These are phyloP conservation scores for Sinhomidia bicolor DNA, from an alignment of 2,888 invertebrate genomes.

Conservation along the genomic window DNA sequence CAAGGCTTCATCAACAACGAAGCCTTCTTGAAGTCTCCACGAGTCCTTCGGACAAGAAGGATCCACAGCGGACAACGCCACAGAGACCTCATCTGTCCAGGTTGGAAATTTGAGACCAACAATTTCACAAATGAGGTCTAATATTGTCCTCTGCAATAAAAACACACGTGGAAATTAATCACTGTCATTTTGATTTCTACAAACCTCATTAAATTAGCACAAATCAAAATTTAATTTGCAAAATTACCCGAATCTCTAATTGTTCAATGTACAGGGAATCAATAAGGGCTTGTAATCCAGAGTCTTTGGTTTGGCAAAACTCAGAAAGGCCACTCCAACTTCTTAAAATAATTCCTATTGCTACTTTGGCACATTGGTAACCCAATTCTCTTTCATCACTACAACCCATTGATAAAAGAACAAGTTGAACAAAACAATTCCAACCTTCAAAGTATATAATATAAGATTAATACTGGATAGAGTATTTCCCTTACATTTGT, in stretches of 20 bases:
- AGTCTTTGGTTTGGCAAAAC: constrained; percentile 91
- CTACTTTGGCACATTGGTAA: constrained; percentile 92
- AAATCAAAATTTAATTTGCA: neutral
- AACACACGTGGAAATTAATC: no score
- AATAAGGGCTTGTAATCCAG: constrained; percentile 90
- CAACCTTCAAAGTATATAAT: no score
- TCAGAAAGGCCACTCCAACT: constrained; percentile 95
- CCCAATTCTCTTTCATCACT: constrained; percentile 88
- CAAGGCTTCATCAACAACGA: constrained; percentile 96
- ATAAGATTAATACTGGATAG: no score
- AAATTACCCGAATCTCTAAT: constrained; percentile 91
- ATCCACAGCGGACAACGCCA: constrained; percentile 94
- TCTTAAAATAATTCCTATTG: constrained; percentile 81
- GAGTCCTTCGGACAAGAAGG: constrained; percentile 89
- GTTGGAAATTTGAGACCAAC: constrained; percentile 93
- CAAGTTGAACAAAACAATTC: neutral
- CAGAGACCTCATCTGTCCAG: constrained; percentile 96
- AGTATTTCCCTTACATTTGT: constrained; percentile 74
- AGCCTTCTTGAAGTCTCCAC: constrained; percentile 96
- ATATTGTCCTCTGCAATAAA: constrained; percentile 95
- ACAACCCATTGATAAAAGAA: neutral
- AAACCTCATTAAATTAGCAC: neutral
- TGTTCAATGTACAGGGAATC: constrained; percentile 92
- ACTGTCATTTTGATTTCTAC: neutral
- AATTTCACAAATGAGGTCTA: constrained; percentile 95